Evolutionary conservation across 1,140 invertebrate species (phyloP).

Genomic region (Kradibia gibbosae): DNA sequence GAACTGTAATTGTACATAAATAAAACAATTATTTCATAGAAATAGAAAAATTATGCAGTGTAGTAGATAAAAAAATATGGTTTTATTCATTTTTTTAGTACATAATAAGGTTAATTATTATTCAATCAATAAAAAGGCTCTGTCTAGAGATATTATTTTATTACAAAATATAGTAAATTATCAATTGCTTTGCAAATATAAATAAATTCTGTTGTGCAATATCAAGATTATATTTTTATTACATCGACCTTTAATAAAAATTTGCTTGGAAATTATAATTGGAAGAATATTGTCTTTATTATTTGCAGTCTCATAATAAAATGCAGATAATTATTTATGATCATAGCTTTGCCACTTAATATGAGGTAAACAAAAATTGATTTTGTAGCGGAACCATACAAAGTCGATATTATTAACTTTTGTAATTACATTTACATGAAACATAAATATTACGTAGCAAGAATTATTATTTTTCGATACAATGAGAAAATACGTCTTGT

Average conservation of each 20-base stretch:
- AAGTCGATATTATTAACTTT: not conserved
- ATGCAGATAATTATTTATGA: not conserved
- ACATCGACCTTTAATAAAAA: not conserved
- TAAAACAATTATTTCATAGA: no score
- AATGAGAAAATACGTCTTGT: not conserved
- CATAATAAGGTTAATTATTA: no score
- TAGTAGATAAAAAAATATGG: no score
- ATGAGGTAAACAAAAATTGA: conserved; percentile 5
- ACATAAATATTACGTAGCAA: not conserved
- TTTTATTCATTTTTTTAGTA: no score
- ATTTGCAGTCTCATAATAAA: not conserved
- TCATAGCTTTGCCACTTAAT: not conserved
- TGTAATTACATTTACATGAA: not conserved
- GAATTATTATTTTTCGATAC: not conserved
- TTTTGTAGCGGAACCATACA: not conserved
- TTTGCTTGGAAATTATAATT: not conserved
- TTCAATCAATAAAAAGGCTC: no score
- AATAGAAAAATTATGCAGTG: no score
- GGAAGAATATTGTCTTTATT: not conserved
- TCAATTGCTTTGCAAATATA: no score
- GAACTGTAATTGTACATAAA: no score
- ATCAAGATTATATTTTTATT: not conserved
- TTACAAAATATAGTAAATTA: no score
- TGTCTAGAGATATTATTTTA: no score
- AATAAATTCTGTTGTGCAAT: no score